Percentiles rank a stretch among this genome's conserved stretches.
Conservation (phyloP, 2,888 invertebrate species). For the Acanthococcus lagerstroemiae region DNA sequence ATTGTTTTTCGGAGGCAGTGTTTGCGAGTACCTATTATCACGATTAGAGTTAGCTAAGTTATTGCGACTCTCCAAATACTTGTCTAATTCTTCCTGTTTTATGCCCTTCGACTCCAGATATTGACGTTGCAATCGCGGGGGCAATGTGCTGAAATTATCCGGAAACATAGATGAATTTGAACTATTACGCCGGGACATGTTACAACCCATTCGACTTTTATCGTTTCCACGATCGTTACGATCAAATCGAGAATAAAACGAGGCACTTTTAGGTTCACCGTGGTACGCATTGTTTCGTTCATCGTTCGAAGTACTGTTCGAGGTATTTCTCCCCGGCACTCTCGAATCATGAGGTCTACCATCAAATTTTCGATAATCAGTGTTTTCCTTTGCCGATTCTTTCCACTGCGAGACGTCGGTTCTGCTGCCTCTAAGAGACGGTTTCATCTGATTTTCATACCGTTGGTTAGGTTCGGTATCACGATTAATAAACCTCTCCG, state of each 20-base stretch:
- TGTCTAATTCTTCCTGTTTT: constrained; percentile 13
- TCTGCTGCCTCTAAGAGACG: background rate
- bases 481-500: background rate
- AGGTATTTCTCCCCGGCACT: background rate
- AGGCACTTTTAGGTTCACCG: constrained; percentile 4
- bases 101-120: constrained; percentile 7
- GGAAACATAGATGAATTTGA: constrained; percentile 5
- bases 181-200: constrained; percentile 14
- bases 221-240: constrained; percentile 16
- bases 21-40: constrained; percentile 13
- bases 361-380: constrained; percentile 5
- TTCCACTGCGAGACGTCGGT: constrained; percentile 16
- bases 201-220: constrained; percentile 7
- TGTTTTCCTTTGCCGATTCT: constrained; percentile 9
- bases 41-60: background rate
- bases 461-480: background rate
- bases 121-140: constrained; percentile 11
- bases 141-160: constrained; percentile 1
- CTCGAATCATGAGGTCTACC: background rate
- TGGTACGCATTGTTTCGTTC: constrained; percentile 2
- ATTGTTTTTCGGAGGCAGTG: constrained; percentile 18
- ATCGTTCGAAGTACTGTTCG: background rate
- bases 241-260: constrained; percentile 6
- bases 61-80: constrained; percentile 6
- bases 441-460: background rate